A percentile compares a stretch with the other conserved stretches of the same genome.
phyloP scores from a whole-genome alignment of 2,113 vertebrate genomes.

The Sprattus sprattus region DNA sequence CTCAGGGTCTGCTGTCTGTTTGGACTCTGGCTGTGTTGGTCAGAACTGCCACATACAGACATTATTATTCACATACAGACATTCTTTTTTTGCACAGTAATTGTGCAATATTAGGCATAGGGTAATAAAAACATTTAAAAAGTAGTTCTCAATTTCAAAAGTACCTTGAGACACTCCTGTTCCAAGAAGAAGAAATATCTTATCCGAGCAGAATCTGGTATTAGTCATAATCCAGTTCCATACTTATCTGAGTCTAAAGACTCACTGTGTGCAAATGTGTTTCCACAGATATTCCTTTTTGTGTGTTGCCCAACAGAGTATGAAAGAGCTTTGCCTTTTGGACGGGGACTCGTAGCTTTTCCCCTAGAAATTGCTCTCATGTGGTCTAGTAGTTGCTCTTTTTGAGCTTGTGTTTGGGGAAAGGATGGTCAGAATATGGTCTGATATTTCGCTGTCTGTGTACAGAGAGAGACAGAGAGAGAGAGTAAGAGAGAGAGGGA shows the following conservation, averaged over 20 bases:
- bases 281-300: not conserved
- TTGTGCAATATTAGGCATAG: no score
- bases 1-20: not conserved
- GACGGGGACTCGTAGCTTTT: not conserved
- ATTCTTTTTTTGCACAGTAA: no score
- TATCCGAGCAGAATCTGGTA: not conserved
- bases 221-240: not conserved
- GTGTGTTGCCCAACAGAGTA: not conserved
- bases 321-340: not conserved
- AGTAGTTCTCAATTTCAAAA: not conserved
- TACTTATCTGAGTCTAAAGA: not conserved
- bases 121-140: no score
- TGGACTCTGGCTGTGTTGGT: not conserved
- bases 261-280: not conserved
- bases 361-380: not conserved
- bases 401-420: not conserved
- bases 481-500: not conserved
- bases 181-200: not conserved
- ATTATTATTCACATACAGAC: no score
- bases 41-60: not conserved
- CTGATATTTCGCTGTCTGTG: slow-evolving; percentile 3
- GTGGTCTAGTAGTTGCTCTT: not conserved
- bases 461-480: not conserved
- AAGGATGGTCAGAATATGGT: not conserved
- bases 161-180: not conserved